phyloP scores from a whole-genome alignment of 2,888 invertebrate genomes.

The Glaucopsyche alexis region DNA sequence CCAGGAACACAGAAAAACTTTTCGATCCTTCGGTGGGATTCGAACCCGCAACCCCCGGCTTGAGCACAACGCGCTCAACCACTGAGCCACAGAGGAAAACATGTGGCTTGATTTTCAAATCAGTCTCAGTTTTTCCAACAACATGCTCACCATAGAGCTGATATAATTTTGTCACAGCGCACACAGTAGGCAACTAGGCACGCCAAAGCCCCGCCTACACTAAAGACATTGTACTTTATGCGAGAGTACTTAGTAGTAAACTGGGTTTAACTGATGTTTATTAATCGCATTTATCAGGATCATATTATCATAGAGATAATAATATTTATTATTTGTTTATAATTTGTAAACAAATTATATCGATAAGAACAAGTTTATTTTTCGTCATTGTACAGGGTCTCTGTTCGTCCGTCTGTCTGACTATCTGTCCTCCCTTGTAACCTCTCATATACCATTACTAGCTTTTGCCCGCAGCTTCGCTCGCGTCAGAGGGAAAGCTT shows the following conservation, averaged over 20 bases:
- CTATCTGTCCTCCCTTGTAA: too few relatives aligned
- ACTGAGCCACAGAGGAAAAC: too few relatives aligned
- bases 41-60: too few relatives aligned
- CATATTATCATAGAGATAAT: too few relatives aligned
- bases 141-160: background rate
- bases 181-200: constrained; percentile 1
- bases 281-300: constrained; percentile 1
- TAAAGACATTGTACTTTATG: constrained; percentile 5
- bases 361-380: background rate
- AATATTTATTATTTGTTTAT: constrained; percentile 1
- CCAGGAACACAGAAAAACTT: too few relatives aligned
- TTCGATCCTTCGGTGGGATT: too few relatives aligned
- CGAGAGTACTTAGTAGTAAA: too few relatives aligned
- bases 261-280: background rate
- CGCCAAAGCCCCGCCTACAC: background rate
- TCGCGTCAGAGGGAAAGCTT: too few relatives aligned
- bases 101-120: background rate
- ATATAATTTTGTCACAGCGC: constrained; percentile 13
- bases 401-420: too few relatives aligned
- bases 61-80: too few relatives aligned
- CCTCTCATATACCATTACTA: too few relatives aligned
- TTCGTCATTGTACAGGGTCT: background rate
- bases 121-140: background rate
- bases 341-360: background rate
- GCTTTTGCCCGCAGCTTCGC: too few relatives aligned